Conservation (phyloP, 2,888 invertebrate species). For the Drosophila monieri region DNA sequence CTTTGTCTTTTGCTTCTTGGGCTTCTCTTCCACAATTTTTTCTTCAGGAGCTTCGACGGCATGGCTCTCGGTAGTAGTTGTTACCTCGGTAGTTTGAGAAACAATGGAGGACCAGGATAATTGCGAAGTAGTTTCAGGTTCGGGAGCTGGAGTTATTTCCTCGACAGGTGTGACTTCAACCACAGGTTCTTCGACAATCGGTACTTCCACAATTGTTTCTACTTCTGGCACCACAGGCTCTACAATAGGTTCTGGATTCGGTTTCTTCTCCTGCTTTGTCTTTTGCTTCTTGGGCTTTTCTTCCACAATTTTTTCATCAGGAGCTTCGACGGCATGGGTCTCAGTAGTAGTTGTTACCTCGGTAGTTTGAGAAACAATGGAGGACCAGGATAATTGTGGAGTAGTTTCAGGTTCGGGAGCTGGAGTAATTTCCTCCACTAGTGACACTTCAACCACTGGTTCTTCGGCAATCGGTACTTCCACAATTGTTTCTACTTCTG, state of each 20-base stretch:
- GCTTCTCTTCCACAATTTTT: slow-evolving; percentile 1
- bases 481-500: not conserved
- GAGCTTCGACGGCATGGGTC: not conserved
- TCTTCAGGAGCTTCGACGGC: slow-evolving; percentile 4
- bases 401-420: slow-evolving; percentile 2
- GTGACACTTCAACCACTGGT: not conserved
- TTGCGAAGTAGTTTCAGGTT: not conserved
- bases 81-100: slow-evolving; percentile 44
- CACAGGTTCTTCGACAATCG: slow-evolving; percentile 1
- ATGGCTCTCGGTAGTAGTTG: slow-evolving; percentile 2
- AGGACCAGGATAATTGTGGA: slow-evolving; percentile 49
- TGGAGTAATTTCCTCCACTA: not conserved
- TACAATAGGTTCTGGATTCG: not conserved
- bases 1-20: slow-evolving; percentile 11
- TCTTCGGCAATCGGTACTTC: slow-evolving; percentile 4
- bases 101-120: slow-evolving; percentile 60
- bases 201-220: slow-evolving; percentile 1
- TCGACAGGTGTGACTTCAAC: slow-evolving; percentile 1
- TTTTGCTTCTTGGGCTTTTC: slow-evolving; percentile 12
- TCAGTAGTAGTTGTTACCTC: slow-evolving; percentile 12
- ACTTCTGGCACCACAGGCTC: not conserved
- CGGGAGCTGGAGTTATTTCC: not conserved
- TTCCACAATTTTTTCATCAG: slow-evolving; percentile 3
- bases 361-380: slow-evolving; percentile 55
- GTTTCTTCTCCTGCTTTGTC: slow-evolving; percentile 12